Evolutionary conservation across 2,113 vertebrate genomes (phyloP).

Genomic region (Buteo buteo): DNA sequence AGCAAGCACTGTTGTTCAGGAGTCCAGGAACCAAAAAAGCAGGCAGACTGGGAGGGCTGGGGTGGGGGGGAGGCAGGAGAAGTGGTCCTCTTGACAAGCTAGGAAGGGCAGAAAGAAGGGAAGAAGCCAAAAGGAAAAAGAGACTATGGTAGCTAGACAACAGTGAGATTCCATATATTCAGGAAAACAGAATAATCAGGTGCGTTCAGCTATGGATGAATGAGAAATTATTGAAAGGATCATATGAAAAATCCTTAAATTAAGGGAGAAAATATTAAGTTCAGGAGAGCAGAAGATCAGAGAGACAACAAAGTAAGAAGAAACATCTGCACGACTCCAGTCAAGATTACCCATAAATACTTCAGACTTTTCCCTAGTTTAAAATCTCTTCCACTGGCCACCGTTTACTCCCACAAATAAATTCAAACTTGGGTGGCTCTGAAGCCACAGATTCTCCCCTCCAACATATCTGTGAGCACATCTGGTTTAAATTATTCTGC

Average conservation of each 20-base stretch:
- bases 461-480: not conserved
- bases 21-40: slow-evolving; percentile 10
- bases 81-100: not conserved
- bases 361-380: not conserved
- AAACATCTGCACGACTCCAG: not conserved
- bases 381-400: not conserved
- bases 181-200: not conserved
- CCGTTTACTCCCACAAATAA: not conserved
- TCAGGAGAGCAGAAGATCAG: not conserved
- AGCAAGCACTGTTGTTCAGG: not conserved
- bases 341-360: not conserved
- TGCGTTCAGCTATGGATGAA: not conserved
- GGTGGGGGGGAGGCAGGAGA: not conserved
- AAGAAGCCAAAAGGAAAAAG: not conserved
- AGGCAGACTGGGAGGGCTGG: not conserved
- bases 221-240: not conserved
- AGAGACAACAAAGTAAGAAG: not conserved
- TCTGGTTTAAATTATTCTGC: not conserved
- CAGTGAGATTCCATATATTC: not conserved
- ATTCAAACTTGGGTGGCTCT: not conserved
- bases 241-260: not conserved
- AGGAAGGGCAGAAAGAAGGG: not conserved
- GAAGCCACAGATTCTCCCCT: not conserved
- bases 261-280: not conserved
- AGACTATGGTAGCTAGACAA: not conserved